A percentile compares a stretch with the other conserved stretches of the same genome.
phyloP scores from a whole-genome alignment of 2,888 invertebrate species.

The Seira ritae region DNA sequence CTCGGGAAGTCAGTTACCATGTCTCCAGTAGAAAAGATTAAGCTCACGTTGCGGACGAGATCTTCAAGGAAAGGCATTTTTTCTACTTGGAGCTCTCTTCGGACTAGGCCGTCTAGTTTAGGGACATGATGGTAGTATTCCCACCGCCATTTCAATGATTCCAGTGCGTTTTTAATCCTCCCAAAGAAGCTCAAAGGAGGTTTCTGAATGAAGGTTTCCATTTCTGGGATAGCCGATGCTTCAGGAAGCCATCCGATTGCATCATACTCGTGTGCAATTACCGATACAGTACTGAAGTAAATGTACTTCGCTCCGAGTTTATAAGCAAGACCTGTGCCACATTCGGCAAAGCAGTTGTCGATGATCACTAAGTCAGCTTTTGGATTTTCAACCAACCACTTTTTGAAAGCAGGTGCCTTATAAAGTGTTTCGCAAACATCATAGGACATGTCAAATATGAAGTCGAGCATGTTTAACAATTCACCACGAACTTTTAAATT shows the following conservation, averaged over 20 bases:
- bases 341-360: constrained; percentile 56
- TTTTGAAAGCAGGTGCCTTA: not conserved
- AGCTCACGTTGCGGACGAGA: constrained; percentile 13
- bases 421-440: not conserved
- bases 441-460: constrained; percentile 18
- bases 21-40: constrained; percentile 29
- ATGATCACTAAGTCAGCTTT: constrained; percentile 56
- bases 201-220: constrained; percentile 12
- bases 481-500: too few species aligned
- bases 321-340: constrained; percentile 52
- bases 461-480: constrained; percentile 37
- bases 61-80: constrained; percentile 1
- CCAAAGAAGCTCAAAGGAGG: constrained; percentile 34
- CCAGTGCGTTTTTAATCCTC: constrained; percentile 23
- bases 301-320: constrained; percentile 45
- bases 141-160: constrained; percentile 24
- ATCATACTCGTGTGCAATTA: constrained; percentile 43
- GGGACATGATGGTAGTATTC: constrained; percentile 7
- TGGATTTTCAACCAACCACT: not conserved
- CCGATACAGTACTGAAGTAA: constrained; percentile 45
- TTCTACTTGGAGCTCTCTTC: not conserved
- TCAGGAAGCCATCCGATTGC: constrained; percentile 46
- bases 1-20: constrained; percentile 26
- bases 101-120: not conserved
- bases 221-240: constrained; percentile 56